Base-by-base conservation (phyloP, 2,888 invertebrate species). In the Zootermopsis nevadensis region DNA sequence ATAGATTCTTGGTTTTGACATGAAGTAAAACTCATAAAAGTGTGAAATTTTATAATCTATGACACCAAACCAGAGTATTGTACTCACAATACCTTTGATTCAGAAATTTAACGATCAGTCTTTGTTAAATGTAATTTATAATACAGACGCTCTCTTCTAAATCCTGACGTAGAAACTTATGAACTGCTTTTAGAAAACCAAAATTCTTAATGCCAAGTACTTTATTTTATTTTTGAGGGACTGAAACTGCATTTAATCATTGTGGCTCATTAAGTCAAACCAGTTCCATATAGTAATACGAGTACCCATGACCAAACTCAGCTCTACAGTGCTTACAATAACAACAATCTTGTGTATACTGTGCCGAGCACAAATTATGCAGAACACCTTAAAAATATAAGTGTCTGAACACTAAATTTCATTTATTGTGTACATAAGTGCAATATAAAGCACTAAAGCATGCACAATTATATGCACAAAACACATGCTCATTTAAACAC, bases 341-440 rank as follows among this genome's bases (percentile, higher is more conserved):
- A 67, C 35, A 38, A 66, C 12, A 81, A 81, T 72, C 81, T 81
- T 48, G 48, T 77, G 69, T 69, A 69, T 69, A 33, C 33, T 69
- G 69, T 33, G 69, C 12, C 1, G 69, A 12, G 33, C 69, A n/a
- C 19, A 48, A 48, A 48, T 66, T 69, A 30, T 33, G 19, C 69
- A 69, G 15, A 60, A 53, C 4, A 60, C 10, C n/a, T 27, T 6
- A 60, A 2, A 60, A 60, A n/a, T 27, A 60, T 27, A 33, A 33
- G 10, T 33, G 7, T 12, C 8, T 22, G 33, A 22, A 6, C 69
- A 69, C 69, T 33, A 27, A 33, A 69, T 33, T 69, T 27, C 33
- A 60, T 7, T 69, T 33, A 67, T 8, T 69, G 69, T 69, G 12
- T 10, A 33, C 33, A 33, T 33, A 69, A 69, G 69, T 30, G 69